phyloP scores from a whole-genome alignment of 2,113 vertebrate species.

The Athene noctua region DNA sequence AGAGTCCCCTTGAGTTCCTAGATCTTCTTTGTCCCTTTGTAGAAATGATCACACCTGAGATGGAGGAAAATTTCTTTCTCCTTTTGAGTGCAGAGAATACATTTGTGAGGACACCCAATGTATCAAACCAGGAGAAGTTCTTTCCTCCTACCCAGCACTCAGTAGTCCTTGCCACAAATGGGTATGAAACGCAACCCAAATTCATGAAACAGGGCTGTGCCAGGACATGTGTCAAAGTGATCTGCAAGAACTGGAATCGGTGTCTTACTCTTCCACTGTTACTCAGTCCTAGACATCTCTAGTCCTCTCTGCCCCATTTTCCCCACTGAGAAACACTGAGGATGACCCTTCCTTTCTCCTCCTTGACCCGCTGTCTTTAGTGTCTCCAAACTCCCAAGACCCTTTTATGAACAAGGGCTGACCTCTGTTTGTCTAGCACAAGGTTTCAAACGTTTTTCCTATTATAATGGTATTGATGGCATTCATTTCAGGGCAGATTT shows the following conservation, averaged over 20 bases:
- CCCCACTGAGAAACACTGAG: neutral
- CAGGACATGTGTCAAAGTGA: neutral
- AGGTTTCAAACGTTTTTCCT: neutral
- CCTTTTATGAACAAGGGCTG: neutral
- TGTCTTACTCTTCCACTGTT: neutral
- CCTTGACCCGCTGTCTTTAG: neutral
- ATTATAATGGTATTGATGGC: neutral
- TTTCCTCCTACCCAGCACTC: neutral
- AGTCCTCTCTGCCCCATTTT: neutral
- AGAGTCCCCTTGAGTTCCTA: neutral
- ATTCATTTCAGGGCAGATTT: neutral
- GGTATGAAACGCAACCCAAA: neutral
- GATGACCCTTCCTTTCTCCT: neutral
- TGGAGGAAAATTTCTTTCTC: neutral
- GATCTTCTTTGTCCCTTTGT: neutral
- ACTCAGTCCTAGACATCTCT: neutral
- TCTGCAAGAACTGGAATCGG: neutral
- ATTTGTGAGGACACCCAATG: neutral
- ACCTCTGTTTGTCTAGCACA: neutral
- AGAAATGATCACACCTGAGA: neutral
- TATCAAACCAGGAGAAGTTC: neutral
- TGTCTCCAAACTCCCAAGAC: neutral
- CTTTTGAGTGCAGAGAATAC: neutral
- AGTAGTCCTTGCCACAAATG: neutral
- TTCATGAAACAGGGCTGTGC: neutral